Conservation (phyloP, 2,888 invertebrate species). For the Thera obeliscata region DNA sequence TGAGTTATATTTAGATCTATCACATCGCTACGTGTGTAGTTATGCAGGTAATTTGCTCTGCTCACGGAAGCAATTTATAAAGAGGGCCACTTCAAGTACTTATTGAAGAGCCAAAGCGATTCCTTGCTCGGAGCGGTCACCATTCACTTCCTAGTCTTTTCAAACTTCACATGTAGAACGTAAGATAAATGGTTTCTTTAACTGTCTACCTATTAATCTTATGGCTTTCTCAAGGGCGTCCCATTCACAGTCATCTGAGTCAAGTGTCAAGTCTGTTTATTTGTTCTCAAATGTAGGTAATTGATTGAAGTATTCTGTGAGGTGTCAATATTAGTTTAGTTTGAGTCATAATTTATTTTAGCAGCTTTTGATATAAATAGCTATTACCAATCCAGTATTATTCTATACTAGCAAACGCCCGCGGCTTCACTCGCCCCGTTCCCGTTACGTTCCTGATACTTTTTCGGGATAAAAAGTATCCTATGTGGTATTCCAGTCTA, state of each 20-base stretch:
- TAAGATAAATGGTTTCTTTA: slow-evolving; percentile 35
- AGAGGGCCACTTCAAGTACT: slow-evolving; percentile 28
- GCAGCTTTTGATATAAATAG: too few species aligned
- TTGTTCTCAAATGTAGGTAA: slow-evolving; percentile 23
- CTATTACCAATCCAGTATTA: too few species aligned
- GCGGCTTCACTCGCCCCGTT: too few species aligned
- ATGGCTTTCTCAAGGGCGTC: slow-evolving; percentile 41
- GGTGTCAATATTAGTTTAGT: too few species aligned
- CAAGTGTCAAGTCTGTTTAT: slow-evolving; percentile 34
- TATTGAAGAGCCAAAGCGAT: slow-evolving; percentile 29
- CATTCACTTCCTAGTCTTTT: slow-evolving; percentile 42
- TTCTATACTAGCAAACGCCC: too few species aligned
- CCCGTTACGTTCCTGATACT: too few species aligned
- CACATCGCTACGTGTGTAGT: neutral
- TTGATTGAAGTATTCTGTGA: neutral
- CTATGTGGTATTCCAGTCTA: too few species aligned
- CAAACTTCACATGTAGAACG: slow-evolving; percentile 32
- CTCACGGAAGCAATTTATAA: slow-evolving; percentile 26
- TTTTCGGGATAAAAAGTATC: too few species aligned
- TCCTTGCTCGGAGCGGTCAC: slow-evolving; percentile 34
- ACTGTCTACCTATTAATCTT: slow-evolving; percentile 38
- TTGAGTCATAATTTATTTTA: too few species aligned
- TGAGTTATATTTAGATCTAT: too few species aligned
- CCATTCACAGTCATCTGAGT: slow-evolving; percentile 35
- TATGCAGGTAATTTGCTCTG: slow-evolving; percentile 4